phyloP scores from a whole-genome alignment of 2,888 invertebrate genomes.

The Tortrix viridana region DNA sequence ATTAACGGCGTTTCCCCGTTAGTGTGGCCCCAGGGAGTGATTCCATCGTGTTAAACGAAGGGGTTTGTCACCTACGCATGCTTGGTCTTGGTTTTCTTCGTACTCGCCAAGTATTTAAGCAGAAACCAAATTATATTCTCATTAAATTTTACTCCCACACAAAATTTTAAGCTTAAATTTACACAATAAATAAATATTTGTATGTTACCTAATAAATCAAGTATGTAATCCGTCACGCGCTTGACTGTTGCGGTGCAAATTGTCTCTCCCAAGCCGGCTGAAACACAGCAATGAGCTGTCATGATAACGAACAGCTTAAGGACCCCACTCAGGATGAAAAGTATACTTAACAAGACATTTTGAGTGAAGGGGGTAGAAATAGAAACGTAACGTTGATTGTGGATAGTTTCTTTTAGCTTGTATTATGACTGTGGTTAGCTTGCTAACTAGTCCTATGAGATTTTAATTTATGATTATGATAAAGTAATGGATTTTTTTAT shows the following conservation, averaged over 20 bases:
- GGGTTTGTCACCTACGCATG: too few species aligned
- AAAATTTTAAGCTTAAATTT: background rate
- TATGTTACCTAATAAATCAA: slow-evolving; percentile 15
- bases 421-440: too few species aligned
- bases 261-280: slow-evolving; percentile 4
- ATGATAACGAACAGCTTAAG: slow-evolving; percentile 11
- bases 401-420: background rate
- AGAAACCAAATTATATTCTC: background rate
- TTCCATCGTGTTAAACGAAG: too few species aligned
- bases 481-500: too few species aligned
- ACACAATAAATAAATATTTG: slow-evolving; percentile 7
- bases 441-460: too few species aligned
- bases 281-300: slow-evolving; percentile 13
- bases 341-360: slow-evolving; percentile 7
- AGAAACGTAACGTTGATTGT: background rate
- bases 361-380: slow-evolving; percentile 2
- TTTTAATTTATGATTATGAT: too few species aligned
- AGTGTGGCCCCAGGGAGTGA: too few species aligned
- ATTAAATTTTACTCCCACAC: background rate
- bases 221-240: slow-evolving; percentile 4
- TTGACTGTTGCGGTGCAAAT: slow-evolving; percentile 7
- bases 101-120: too few species aligned
- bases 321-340: slow-evolving; percentile 7
- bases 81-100: too few species aligned
- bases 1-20: too few species aligned